phyloP scores from a whole-genome alignment of 2,113 vertebrate genomes.

The Zeus faber region DNA sequence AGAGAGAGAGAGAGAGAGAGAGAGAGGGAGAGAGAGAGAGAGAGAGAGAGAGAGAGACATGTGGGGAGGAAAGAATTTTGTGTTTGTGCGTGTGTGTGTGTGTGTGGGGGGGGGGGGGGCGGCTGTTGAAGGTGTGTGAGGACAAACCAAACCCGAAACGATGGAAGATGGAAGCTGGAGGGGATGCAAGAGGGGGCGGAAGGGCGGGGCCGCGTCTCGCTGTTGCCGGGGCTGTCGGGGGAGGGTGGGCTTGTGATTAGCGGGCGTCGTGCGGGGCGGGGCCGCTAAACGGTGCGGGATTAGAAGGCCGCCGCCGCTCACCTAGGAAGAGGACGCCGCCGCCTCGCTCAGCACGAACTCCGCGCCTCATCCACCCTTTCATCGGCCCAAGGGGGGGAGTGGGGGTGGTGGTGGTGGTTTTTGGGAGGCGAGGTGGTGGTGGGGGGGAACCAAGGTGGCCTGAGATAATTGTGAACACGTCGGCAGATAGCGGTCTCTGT shows the following conservation, averaged over 20 bases:
- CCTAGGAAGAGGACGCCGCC: conserved; percentile 49
- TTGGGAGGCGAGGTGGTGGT: conserved; percentile 24
- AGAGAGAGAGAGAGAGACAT: background rate
- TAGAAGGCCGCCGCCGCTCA: conserved; percentile 62
- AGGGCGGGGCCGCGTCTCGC: too few species aligned
- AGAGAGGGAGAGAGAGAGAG: too few species aligned
- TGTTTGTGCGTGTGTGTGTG: background rate
- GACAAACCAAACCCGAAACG: background rate
- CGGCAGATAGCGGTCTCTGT: conserved; percentile 63
- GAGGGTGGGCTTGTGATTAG: conserved; percentile 71
- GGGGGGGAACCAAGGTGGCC: conserved; percentile 28
- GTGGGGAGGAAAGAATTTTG: conserved; percentile 4
- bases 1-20: too few species aligned
- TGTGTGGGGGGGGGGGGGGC: background rate
- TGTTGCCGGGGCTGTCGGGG: conserved; percentile 65
- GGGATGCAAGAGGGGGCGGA: conserved; percentile 49
- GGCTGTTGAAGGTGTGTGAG: background rate
- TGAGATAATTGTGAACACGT: conserved; percentile 70
- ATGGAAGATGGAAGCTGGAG: conserved; percentile 23
- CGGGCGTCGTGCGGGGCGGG: conserved; percentile 60
- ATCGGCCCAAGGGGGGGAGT: conserved; percentile 65
- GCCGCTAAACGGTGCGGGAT: conserved; percentile 76
- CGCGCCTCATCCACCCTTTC: conserved; percentile 69
- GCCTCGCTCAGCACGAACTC: conserved; percentile 63
- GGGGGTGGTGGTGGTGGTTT: conserved; percentile 27